Evolutionary conservation across 53 echinoderm and acorn worm species (phyloP).

Genomic region (Zoroaster sp.): DNA sequence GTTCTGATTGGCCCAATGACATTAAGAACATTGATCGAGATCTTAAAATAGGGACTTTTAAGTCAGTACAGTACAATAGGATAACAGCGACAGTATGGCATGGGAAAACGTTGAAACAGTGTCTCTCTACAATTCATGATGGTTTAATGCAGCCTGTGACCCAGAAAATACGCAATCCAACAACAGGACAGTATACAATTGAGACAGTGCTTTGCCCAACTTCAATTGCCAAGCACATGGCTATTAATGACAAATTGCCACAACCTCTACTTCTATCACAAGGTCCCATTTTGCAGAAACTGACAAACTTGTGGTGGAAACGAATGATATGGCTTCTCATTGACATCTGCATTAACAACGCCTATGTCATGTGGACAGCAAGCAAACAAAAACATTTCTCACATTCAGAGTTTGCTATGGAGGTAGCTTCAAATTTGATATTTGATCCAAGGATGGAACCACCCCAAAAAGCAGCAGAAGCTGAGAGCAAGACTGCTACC

Average conservation of each 20-base stretch:
- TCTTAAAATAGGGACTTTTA: background rate
- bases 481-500: background rate
- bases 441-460: background rate
- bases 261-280: conserved; percentile 17
- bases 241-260: background rate
- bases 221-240: background rate
- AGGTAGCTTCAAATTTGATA: conserved; percentile 14
- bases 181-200: background rate
- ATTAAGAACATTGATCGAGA: background rate
- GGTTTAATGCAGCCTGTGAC: background rate
- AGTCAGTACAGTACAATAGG: conserved; percentile 11
- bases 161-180: background rate
- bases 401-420: conserved; percentile 37
- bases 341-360: conserved; percentile 47
- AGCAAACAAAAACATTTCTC: background rate
- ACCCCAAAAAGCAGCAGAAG: background rate
- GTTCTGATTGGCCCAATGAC: conserved; percentile 31
- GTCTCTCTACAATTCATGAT: conserved; percentile 35
- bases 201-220: background rate
- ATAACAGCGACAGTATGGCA: conserved; percentile 42
- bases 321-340: conserved; percentile 50
- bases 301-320: conserved; percentile 63
- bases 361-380: conserved; percentile 36
- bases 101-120: conserved; percentile 7
- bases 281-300: background rate